Evolutionary conservation across 1,140 invertebrate genomes (phyloP), one percentile per base, ranked within the genome.

Genomic region (Drosophila yakuba): DNA sequence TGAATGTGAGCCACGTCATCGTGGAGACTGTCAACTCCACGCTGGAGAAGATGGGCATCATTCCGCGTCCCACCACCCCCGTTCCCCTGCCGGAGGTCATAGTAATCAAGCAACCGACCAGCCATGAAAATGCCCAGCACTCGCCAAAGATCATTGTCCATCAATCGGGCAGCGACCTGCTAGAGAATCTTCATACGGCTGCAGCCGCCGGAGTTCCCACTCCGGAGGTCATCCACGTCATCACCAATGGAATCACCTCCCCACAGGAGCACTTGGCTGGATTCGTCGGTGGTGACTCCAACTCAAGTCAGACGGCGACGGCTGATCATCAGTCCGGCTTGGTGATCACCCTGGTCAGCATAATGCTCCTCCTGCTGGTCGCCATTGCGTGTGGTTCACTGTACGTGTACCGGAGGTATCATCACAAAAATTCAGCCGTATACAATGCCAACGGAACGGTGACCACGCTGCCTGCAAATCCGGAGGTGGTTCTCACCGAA

Each of bases 1-100:
- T 88, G 1, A 92, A 91, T 74, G 91, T 80, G 2, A 90, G 84
- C 32, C 88, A 91, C 28, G 84, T 80, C 4, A 88, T 92, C 66
- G 91, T 91, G 35, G 82, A 82, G 52, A 91, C 82, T 1, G 79
- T 90, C 1, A 91, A 92, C 59, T 91, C 89, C 4, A 91, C 91
- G 3, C 78, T 91, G 59, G 92, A 91, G 3, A 93, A 93, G 55
- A 92, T 93, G 54, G 93, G 93, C 45, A 90, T 80, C 36, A 90
- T 91, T 32, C 79, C 57, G 58, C 78, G 45, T 20, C 52, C 36
- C 23, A 67, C 25, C n/a, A 74, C 57, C 17, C 68, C 83, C 5
- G 82, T 74, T 59, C 50, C 85, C 0, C 38, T 88, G 43, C 91
- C 91, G 0, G 91, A 92, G 35, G 83, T 92, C 1, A 92, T 92